Evolutionary conservation across 1,140 invertebrate genomes (phyloP).

Genomic region (Pectinophora gossypiella): DNA sequence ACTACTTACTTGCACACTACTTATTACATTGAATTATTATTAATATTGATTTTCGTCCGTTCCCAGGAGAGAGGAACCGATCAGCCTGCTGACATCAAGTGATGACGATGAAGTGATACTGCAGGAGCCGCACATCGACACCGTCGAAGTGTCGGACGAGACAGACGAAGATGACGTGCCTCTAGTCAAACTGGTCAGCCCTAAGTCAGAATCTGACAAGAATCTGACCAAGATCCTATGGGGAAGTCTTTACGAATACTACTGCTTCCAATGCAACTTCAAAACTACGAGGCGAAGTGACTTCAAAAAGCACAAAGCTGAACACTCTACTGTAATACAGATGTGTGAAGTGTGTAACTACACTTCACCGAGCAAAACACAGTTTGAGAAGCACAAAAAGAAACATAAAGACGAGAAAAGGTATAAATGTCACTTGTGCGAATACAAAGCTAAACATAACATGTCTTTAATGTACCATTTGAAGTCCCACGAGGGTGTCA

Average conservation of each 20-base stretch:
- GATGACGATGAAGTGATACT: conserved; percentile 64
- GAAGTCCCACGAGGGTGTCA: conserved; percentile 27
- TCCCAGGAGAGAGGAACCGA: conserved; percentile 41
- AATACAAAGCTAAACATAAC: conserved; percentile 40
- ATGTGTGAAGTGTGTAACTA: conserved; percentile 42
- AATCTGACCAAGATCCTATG: conserved; percentile 23
- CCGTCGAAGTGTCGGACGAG: conserved; percentile 53
- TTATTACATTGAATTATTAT: no score
- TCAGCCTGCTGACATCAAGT: conserved; percentile 56
- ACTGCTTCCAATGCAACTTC: conserved; percentile 41
- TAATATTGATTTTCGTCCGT: no score
- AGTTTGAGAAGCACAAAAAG: conserved; percentile 33
- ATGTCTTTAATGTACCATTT: conserved; percentile 55
- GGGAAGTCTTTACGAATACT: conserved; percentile 33
- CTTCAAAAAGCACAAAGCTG: conserved; percentile 22
- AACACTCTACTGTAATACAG: conserved; percentile 29
- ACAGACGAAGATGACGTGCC: conserved; percentile 59
- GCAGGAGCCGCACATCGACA: conserved; percentile 55
- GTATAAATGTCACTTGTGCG: conserved; percentile 45
- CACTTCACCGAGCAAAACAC: conserved; percentile 38
- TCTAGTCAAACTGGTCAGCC: conserved; percentile 32
- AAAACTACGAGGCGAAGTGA: conserved; percentile 20
- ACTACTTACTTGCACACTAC: no score
- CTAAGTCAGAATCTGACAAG: conserved; percentile 5
- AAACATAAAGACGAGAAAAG: conserved; percentile 41